Evolutionary conservation across 2,888 invertebrate genomes (phyloP), one percentile per base, ranked within the genome.

Genomic region (Xestia sexstrigata): DNA sequence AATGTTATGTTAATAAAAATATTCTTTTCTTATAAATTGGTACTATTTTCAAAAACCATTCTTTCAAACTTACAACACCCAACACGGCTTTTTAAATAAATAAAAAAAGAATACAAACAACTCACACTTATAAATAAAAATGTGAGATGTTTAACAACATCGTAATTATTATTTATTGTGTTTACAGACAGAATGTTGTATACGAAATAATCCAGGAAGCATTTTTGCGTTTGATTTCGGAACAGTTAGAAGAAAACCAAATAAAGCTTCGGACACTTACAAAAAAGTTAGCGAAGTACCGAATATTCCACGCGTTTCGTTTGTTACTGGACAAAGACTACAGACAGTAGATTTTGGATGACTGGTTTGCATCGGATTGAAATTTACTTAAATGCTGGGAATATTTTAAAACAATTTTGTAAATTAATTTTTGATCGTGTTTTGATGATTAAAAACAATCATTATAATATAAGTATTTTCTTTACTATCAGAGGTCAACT

Each of bases 161-260:
- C 26, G 39, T 60, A 60, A 30, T 60, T 60, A 20, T 60, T 45
- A 67, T 68, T 76, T 62, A 49, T 72, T 74, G 26, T 65, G 5
- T 76, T 94, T 94, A 76, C 93, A 98, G 97, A 97, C 97, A 0
- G 92, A 97, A 79, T 97, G 97, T 77, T 92, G 94, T 26, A 95
- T 97, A 76, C 93, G 95, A 86, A 97, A 97, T 83, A 94, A 97
- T 74, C 96, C 96, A 6, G 97, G 97, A 35, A 97, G 96, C 23
- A 96, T 97, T 74, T 97, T 97, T 90, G 93, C 95, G 39, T 91
- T 97, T 71, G 97, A 97, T 90, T 92, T 97, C 77, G 97, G 97
- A 58, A 95, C 95, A 39, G 87, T 95, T 49, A 93, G 97, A 90
- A 92, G 96, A 79, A 95, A 95, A 88, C 88, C 90, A 65, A 94